Evolutionary conservation across 2,113 vertebrate species (phyloP), one percentile per base, ranked within the genome.

Genomic region (Corythornis madagascariensis): DNA sequence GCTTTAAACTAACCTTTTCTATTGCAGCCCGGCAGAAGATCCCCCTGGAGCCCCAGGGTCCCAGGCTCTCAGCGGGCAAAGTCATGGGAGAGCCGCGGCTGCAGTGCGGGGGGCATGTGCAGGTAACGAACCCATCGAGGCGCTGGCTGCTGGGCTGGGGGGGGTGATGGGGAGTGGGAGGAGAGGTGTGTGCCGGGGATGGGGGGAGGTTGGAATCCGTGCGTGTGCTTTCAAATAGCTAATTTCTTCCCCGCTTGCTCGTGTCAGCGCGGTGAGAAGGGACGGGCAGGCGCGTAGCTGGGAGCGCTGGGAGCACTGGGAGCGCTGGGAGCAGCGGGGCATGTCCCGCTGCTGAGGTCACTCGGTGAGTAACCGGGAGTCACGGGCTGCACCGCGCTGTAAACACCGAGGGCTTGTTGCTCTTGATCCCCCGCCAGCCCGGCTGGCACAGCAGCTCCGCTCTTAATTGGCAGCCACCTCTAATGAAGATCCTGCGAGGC

Each of bases 1-100:
- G 97, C 97, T 98, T 97, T 97, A 96, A 97, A 98, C 97, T 95
- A 84, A 91, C 89, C 89, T 93, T 96, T 92, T 96, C 94, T 96
- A 80, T 96, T 96, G 82, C 80, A 89, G 97, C 95, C 95, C 95
- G 91, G 96, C 95, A 95, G 93, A 95, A 93, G 89, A 93, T 77
- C 89, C 97, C 97, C 94, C 92, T 48, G 74, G 96, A 97, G 97
- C 74, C 92, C 83, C 90, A 56, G 95, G 96, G 84, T 87, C 92
- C 75, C 92, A 5, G 11, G 78, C 83, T 60, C 89, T 48, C 67
- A 21, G 26, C 69, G 77, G 80, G 91, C 92, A 88, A 72, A 90
- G 90, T 26, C 92, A 96, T 96, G 95, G 94, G 60, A 91, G 86
- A 85, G 66, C 83, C 85, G 86, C 87, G 85, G 88, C 91, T 43